Evolutionary conservation across 1,140 invertebrate genomes (phyloP).

Genomic region (Calephelis virginiensis): DNA sequence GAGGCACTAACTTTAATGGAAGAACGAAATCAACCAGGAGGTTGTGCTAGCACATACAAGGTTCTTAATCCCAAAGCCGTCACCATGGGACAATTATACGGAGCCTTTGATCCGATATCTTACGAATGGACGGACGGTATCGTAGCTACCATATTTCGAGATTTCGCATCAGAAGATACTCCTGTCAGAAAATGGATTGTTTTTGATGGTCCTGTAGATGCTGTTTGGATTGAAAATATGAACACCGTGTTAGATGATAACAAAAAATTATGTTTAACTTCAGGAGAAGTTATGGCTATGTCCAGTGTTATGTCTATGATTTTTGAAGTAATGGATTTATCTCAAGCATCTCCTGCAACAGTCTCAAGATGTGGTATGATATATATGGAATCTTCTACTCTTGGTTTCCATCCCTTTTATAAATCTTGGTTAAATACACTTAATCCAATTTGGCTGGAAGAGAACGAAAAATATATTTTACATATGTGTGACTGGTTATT

Average conservation of each 20-base stretch:
- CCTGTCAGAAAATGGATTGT: slow-evolving; percentile 90
- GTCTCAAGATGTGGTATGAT: slow-evolving; percentile 98
- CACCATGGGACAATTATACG: slow-evolving; percentile 94
- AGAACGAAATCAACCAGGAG: slow-evolving; percentile 77
- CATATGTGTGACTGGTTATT: slow-evolving; percentile 88
- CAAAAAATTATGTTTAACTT: slow-evolving; percentile 93
- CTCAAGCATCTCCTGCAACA: slow-evolving; percentile 93
- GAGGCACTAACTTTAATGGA: slow-evolving; percentile 85
- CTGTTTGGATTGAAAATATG: slow-evolving; percentile 97
- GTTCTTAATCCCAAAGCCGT: slow-evolving; percentile 96
- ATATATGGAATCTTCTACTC: slow-evolving; percentile 89
- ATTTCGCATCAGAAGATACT: slow-evolving; percentile 83
- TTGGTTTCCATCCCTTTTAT: slow-evolving; percentile 85
- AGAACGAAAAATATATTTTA: slow-evolving; percentile 81
- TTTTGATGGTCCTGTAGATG: slow-evolving; percentile 95
- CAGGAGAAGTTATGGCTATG: slow-evolving; percentile 94
- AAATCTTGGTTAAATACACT: slow-evolving; percentile 87
- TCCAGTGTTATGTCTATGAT: slow-evolving; percentile 92
- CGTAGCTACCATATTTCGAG: slow-evolving; percentile 86
- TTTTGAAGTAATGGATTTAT: slow-evolving; percentile 95
- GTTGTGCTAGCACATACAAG: slow-evolving; percentile 82
- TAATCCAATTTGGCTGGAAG: slow-evolving; percentile 82
- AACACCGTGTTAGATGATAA: slow-evolving; percentile 97
- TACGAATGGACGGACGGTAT: slow-evolving; percentile 96
- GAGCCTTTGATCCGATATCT: slow-evolving; percentile 92